Conservation (phyloP, 2,113 vertebrate species). For the Cromileptes altivelis region DNA sequence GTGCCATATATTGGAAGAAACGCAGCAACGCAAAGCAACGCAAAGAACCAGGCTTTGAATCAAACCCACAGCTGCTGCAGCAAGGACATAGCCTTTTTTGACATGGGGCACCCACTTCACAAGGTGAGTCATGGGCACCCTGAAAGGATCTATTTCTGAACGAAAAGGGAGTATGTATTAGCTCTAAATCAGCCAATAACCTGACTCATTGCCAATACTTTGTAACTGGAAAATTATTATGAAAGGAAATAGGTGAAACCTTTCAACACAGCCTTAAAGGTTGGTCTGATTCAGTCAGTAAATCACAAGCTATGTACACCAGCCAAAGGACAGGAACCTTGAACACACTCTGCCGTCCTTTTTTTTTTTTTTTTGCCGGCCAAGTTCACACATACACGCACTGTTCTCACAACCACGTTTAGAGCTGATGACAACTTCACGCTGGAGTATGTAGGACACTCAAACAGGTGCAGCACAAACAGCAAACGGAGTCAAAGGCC, state of each 20-base stretch:
- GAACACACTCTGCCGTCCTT: constrained; percentile 11
- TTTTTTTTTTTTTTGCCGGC: constrained; percentile 4
- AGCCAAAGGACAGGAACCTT: constrained; percentile 38
- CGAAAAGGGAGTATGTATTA: too few species aligned
- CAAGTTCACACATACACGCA: not conserved
- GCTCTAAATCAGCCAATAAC: not conserved
- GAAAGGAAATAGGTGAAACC: not conserved
- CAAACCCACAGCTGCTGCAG: too few species aligned
- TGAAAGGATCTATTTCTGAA: too few species aligned
- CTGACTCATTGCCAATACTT: not conserved
- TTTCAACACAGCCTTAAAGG: not conserved
- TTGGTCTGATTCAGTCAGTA: not conserved
- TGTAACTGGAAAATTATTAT: constrained; percentile 1
- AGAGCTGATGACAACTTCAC: constrained; percentile 63
- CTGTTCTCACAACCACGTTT: constrained; percentile 35
- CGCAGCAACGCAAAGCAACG: too few species aligned
- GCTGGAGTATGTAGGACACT: constrained; percentile 47
- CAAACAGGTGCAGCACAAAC: constrained; percentile 69
- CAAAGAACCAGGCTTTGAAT: too few species aligned
- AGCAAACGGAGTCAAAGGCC: constrained; percentile 20
- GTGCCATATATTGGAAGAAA: too few species aligned
- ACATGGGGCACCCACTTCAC: too few species aligned
- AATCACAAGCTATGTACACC: constrained; percentile 37
- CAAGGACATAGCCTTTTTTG: too few species aligned
- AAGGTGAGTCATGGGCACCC: too few species aligned